Percentiles rank a stretch among this genome's conserved stretches.
Conservation (phyloP, 2,888 invertebrate species). For the Pegoplata infirma region DNA sequence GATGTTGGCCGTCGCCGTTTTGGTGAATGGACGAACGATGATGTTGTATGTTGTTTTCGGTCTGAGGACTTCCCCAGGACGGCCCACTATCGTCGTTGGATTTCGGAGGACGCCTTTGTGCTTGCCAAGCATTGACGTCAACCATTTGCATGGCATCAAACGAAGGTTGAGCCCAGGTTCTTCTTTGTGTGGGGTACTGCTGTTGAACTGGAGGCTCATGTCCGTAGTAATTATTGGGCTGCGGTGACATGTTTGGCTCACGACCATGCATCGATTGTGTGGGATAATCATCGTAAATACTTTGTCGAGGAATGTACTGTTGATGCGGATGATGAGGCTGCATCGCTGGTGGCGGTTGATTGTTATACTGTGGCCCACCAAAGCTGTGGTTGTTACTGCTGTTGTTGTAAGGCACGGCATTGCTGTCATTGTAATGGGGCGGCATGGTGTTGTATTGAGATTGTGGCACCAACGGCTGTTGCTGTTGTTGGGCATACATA, state of each 20-base stretch:
- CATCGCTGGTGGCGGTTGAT: conserved; percentile 66
- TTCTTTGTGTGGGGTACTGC: conserved; percentile 78
- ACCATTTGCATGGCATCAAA: conserved; percentile 72
- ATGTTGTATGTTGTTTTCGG: conserved; percentile 43
- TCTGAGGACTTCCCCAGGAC: conserved; percentile 69
- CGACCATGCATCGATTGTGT: conserved; percentile 66
- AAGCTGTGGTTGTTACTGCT: conserved; percentile 69
- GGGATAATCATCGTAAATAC: conserved; percentile 80
- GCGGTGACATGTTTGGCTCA: conserved; percentile 71
- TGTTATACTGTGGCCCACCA: conserved; percentile 61
- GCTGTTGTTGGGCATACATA: conserved; percentile 78
- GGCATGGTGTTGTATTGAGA: conserved; percentile 58
- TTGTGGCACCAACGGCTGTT: conserved; percentile 57
- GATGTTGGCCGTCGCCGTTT: conserved; percentile 81
- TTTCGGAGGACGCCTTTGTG: conserved; percentile 70
- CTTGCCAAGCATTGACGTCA: conserved; percentile 77
- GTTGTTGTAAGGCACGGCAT: conserved; percentile 73
- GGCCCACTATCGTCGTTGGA: conserved; percentile 75
- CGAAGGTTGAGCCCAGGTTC: conserved; percentile 84
- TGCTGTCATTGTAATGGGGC: conserved; percentile 70
- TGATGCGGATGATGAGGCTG: conserved; percentile 77
- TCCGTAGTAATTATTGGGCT: conserved; percentile 85
- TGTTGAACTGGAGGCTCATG: conserved; percentile 82
- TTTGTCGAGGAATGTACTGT: conserved; percentile 73
- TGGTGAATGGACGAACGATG: conserved; percentile 73